Conservation (phyloP, 2,888 invertebrate species). For the Parnassius mnemosyne region DNA sequence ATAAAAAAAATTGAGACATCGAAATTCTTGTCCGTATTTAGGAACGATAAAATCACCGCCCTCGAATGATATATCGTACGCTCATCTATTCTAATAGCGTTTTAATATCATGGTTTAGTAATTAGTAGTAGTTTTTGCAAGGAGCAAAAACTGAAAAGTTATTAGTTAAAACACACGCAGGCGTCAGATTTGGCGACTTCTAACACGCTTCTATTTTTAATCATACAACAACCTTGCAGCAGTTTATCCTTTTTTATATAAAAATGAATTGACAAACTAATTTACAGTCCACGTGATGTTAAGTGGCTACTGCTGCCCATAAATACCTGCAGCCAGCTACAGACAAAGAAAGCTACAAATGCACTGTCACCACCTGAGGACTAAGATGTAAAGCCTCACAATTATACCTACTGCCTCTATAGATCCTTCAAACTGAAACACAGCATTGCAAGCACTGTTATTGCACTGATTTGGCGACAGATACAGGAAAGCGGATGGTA, state of each 20-base stretch:
- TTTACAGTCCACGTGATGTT: too few relatives aligned
- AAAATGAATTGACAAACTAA: too few relatives aligned
- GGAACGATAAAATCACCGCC: constrained; percentile 70
- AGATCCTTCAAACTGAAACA: too few relatives aligned
- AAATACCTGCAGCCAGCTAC: too few relatives aligned
- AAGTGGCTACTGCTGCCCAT: too few relatives aligned
- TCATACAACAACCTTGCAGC: constrained; percentile 17
- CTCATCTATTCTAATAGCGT: constrained; percentile 73
- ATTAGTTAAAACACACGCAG: constrained; percentile 18
- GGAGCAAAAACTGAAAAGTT: constrained; percentile 28
- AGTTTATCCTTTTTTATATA: constrained; percentile 7
- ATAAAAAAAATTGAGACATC: constrained; percentile 63
- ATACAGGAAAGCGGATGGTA: too few relatives aligned
- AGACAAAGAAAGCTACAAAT: too few relatives aligned
- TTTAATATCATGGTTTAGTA: constrained; percentile 75
- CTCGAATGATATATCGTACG: constrained; percentile 69
- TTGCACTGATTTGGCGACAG: too few relatives aligned
- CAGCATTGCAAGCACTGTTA: too few relatives aligned
- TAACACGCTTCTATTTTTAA: constrained; percentile 21
- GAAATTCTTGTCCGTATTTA: constrained; percentile 71
- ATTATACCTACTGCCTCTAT: too few relatives aligned
- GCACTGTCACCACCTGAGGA: too few relatives aligned
- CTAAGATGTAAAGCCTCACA: too few relatives aligned
- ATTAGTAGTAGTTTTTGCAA: constrained; percentile 39
- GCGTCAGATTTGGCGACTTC: constrained; percentile 29